Base-by-base conservation (phyloP, 2,797 vertebrate genomes). In the Sparus aurata region DNA sequence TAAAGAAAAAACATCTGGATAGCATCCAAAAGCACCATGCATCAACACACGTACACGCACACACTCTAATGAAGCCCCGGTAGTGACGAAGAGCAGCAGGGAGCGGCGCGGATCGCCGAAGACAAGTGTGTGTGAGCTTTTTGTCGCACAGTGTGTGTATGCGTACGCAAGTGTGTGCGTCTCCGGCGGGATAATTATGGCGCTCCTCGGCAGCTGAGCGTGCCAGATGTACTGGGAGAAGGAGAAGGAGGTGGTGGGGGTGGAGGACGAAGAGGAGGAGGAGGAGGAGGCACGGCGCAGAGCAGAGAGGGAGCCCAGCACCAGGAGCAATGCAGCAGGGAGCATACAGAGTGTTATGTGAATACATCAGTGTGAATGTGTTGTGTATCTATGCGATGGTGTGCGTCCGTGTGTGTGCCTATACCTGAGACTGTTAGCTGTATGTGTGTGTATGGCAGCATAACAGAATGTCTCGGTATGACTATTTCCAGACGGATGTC, bases 101-200 rank as follows among this genome's bases (percentile, higher is more conserved):
- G 93, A 93, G 89, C 87, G 89, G 89, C 80, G 88, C 86, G 85
- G 92, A 92, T 92, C 91, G 90, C 89, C 89, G 85, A 93, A 92
- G 89, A 92, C 89, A 75, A 87, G 89, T 76, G 83, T 84, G 91
- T 85, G 84, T 62, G 85, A 84, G 91, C 90, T 62, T 34, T 80
- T 73, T 75, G 73, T 88, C 65, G 71, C 87, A 76, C 58, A 41
- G 86, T 64, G 82, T 87, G 77, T 76, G 77, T 82, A 53, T 49
- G 83, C 20, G 53, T 75, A 71, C 50, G 83, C 54, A 13, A 22
- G 85, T 23, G 74, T 77, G 89, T 83, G 84, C 87, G 91, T 95
- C 97, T 97, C 97, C 95, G 94, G 96, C 95, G 97, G 97, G 97
- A 98, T 99, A 99, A 99, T 99, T 99, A 99, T 95, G 97, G 95